These are phyloP conservation scores for Chesias legatella DNA, from an alignment of 2,888 invertebrate genomes.

Conservation along the genomic window DNA sequence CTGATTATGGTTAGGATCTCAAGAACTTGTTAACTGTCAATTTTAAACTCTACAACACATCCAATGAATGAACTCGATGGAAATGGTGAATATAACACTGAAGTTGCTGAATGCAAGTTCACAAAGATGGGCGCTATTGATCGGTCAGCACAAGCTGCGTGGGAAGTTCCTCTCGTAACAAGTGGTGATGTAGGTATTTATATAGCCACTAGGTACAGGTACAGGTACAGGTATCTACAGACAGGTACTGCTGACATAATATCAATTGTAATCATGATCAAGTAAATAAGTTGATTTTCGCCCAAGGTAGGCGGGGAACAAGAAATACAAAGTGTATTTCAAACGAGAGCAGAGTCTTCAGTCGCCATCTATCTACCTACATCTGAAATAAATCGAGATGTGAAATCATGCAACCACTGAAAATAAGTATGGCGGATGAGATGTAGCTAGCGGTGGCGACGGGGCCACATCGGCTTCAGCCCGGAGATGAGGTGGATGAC, in stretches of 20 bases:
- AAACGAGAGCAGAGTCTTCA: no score
- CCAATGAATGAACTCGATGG: slow-evolving; percentile 6
- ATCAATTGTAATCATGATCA: neutral
- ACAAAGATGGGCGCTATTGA: slow-evolving; percentile 24
- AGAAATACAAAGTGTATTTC: no score
- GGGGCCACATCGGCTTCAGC: slow-evolving; percentile 31
- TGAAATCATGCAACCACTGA: slow-evolving; percentile 27
- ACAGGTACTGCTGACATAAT: neutral
- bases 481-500: slow-evolving; percentile 40
- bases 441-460: slow-evolving; percentile 23
- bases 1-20: no score
- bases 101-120: slow-evolving; percentile 9
- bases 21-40: no score
- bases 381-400: slow-evolving; percentile 4
- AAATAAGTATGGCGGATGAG: slow-evolving; percentile 30
- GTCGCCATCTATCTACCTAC: slow-evolving; percentile 5
- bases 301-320: no score
- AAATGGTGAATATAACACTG: neutral
- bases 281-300: no score
- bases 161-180: slow-evolving; percentile 7
- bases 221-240: slow-evolving; percentile 1
- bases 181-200: neutral
- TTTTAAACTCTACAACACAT: neutral
- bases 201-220: slow-evolving; percentile 1
- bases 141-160: slow-evolving; percentile 19